Percentiles rank a stretch among this genome's conserved stretches.
Conservation (phyloP, 1,140 invertebrate genomes). For the Pissodes strobi region DNA sequence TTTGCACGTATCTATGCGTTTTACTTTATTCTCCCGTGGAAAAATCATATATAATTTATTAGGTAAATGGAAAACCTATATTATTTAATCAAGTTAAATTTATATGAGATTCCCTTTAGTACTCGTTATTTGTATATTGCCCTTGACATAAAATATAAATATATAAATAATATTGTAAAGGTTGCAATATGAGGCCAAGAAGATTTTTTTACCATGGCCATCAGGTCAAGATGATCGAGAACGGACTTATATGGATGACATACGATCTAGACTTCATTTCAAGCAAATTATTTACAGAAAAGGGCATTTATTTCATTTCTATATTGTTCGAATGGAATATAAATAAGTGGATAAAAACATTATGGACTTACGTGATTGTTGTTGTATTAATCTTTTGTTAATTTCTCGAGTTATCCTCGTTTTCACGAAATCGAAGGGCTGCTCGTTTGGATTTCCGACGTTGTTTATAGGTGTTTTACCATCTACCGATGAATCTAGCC, state of each 20-base stretch:
- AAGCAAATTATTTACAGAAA: neutral
- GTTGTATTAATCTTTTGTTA: neutral
- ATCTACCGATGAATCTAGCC: neutral
- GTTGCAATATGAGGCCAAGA: too few relatives aligned
- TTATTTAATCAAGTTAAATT: too few relatives aligned
- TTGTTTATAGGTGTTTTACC: neutral
- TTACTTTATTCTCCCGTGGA: too few relatives aligned
- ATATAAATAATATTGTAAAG: too few relatives aligned
- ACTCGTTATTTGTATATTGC: too few relatives aligned
- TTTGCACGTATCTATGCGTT: too few relatives aligned
- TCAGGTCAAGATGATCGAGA: neutral
- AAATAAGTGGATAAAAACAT: neutral
- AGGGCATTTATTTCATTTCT: too few relatives aligned
- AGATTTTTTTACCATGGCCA: neutral
- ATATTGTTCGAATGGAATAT: neutral
- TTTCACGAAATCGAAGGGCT: neutral
- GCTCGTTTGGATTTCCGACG: neutral
- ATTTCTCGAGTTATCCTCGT: conserved; percentile 4
- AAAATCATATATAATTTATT: too few relatives aligned
- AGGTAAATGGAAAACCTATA: too few relatives aligned
- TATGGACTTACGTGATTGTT: neutral
- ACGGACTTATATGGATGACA: neutral
- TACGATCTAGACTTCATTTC: neutral
- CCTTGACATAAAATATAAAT: too few relatives aligned
- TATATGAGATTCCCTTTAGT: too few relatives aligned